Evolutionary conservation across 2,113 vertebrate species (phyloP), one percentile per base, ranked within the genome.

Genomic region (Cercocebus atys): DNA sequence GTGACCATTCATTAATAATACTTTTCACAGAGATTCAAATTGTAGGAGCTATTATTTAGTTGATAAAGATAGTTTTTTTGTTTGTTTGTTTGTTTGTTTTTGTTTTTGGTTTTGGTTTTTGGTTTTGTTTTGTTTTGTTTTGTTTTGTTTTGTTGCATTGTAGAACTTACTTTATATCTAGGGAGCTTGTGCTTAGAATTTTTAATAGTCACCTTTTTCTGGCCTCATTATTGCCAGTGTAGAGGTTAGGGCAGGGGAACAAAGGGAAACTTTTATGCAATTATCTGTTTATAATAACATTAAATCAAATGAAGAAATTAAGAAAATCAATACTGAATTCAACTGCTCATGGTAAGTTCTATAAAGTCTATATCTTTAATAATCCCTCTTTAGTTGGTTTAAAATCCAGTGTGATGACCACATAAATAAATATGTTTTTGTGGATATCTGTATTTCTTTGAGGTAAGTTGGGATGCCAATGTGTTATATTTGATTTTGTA

Each of bases 231-330:
- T 61, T 81, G 50, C 10, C 17, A 55, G 8, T 59, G 30, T 4
- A 89, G 52, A 73, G 9, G 8, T 68, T 73, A 94, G 40, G 40
- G 4, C 11, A 86, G 50, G 23, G 32, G 14, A 89, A 43, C 1
- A 78, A 43, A 83, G 1, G 6, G 9, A 85, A 93, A 76, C 2
- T 59, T 90, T 57, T 78, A 2, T 86, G 30, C 43, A 85, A 78
- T 88, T 82, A 85, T 45, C 50, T 13, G 11, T 82, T 93, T 89
- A 90, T 79, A 83, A 75, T 43, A 20, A 52, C 40, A 89, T 80
- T 93, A 80, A 88, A 93, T 93, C 40, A 92, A 93, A 83, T 23
- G 22, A 95, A 23, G 30, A 88, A 89, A 66, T 50, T 66, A 88
- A 72, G 43, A 23, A 78, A 78, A 86, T 81, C 2, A 8, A 72